Evolutionary conservation across 1,140 invertebrate species (phyloP), one percentile per base, ranked within the genome.

Genomic region (Diachasmimorpha longicaudata): DNA sequence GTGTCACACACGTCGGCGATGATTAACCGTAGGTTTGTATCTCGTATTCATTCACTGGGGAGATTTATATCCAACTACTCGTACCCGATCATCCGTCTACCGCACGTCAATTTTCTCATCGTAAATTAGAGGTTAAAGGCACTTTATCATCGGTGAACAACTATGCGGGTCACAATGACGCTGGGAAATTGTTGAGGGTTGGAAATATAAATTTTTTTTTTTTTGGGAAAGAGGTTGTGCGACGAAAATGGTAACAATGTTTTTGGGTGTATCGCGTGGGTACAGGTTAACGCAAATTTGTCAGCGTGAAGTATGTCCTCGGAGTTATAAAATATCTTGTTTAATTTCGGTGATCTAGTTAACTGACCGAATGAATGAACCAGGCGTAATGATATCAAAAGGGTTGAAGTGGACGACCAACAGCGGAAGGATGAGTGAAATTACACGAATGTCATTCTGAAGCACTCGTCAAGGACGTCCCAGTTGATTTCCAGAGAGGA

Each of bases 101-200:
- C 36, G 70, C 42, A 63, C 76, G 76, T 77, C 76, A 77, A 77
- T 77, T 77, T 77, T 77, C 42, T 63, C 76, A 19, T 77, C 39
- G 72, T 77, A 77, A 70, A 77, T 77, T 77, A 77, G 42, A 58
- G 13, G 19, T 19, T 14, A 36, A 36, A 48, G n/a, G 52, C 69
- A 74, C 31, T 77, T 77, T 71, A 68, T 77, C 76, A 77, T 77
- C 44, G 58, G 25, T 48, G 10, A 39, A 63, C 19, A 42, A 66
- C 21, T 19, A 55, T 44, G 39, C 21, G 14, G n/a, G 1, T 25
- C 16, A 36, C 9, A 36, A 39, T 39, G 66, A 77, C 71, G 68
- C 42, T 58, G n/a, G 36, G 23, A 42, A 19, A 42, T 36, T 31
- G 31, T 2, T 31, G 31, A 6, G 31, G 31, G 31, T 36, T 23